phyloP scores from a whole-genome alignment of 92 coral and sea anemone species.

The Porites cylindrica region DNA sequence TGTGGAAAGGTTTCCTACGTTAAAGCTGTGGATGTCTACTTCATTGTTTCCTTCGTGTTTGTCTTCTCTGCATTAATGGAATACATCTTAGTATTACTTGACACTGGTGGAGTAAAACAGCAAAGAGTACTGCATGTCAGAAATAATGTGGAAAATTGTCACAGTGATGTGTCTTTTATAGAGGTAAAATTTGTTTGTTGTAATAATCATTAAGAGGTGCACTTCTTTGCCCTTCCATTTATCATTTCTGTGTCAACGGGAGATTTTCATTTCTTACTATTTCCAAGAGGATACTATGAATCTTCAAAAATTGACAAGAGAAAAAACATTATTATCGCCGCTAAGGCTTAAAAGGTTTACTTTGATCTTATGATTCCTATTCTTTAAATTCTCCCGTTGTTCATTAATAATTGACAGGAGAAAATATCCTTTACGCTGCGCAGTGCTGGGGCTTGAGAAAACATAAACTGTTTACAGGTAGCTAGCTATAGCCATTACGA shows the following conservation, averaged over 20 bases:
- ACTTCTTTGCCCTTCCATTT: too few relatives aligned
- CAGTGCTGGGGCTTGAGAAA: too few relatives aligned
- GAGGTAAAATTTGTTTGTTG: not conserved
- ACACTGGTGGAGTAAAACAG: slow-evolving; percentile 53
- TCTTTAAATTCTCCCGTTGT: too few relatives aligned
- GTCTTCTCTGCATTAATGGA: slow-evolving; percentile 72
- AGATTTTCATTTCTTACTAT: not conserved
- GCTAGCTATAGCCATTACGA: not conserved
- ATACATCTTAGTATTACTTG: slow-evolving; percentile 57
- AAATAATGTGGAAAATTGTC: not conserved
- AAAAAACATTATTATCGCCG: too few relatives aligned
- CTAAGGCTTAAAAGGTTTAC: too few relatives aligned
- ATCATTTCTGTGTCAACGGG: not conserved
- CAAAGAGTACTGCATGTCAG: not conserved
- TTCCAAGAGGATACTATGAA: too few relatives aligned
- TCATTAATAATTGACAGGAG: too few relatives aligned
- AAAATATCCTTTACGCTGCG: too few relatives aligned
- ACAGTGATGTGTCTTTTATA: not conserved
- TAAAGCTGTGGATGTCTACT: slow-evolving; percentile 76
- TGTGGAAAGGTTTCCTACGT: slow-evolving; percentile 70
- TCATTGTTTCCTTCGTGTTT: slow-evolving; percentile 76
- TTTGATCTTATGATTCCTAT: too few relatives aligned
- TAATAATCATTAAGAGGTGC: too few relatives aligned
- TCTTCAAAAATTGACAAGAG: too few relatives aligned
- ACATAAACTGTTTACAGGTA: too few relatives aligned